These are phyloP conservation scores for Chiroxiphia lanceolata DNA, from an alignment of 2,797 vertebrate species.

Conservation along the genomic window DNA sequence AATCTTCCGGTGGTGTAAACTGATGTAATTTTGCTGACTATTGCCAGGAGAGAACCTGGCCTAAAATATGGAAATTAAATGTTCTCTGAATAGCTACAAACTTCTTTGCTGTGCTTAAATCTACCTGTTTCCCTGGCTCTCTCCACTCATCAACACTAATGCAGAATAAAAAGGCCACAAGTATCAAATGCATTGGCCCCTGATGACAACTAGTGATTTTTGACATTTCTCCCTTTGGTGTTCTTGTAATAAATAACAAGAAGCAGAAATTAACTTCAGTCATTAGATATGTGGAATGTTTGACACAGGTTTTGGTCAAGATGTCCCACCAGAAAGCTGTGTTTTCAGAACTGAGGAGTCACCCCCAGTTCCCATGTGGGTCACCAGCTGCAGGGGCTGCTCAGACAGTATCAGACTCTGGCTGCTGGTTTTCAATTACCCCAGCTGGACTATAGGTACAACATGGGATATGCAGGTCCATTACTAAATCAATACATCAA, in stretches of 20 bases:
- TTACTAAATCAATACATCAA: slow-evolving; percentile 17
- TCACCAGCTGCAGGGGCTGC: background rate
- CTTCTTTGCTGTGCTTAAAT: background rate
- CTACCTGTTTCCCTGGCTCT: background rate
- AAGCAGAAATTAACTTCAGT: background rate
- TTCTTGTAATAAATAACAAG: background rate
- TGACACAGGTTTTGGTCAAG: background rate
- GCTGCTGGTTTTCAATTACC: slow-evolving; percentile 1
- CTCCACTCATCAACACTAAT: background rate
- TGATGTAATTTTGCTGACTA: background rate
- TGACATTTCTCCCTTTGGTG: background rate
- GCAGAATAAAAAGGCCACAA: background rate
- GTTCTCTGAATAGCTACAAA: background rate
- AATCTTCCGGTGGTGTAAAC: background rate
- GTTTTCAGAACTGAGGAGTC: background rate
- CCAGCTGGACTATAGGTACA: background rate
- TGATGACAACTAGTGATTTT: background rate
- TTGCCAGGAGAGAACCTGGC: background rate
- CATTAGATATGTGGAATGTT: background rate
- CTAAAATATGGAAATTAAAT: background rate
- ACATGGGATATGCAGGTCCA: background rate
- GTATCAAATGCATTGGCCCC: background rate
- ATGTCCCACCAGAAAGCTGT: background rate
- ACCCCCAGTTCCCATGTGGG: background rate
- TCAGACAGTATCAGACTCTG: background rate